A percentile compares a stretch with the other conserved stretches of the same genome.
phyloP scores from a whole-genome alignment of 2,797 vertebrate genomes.

The Poeciliopsis infans region DNA sequence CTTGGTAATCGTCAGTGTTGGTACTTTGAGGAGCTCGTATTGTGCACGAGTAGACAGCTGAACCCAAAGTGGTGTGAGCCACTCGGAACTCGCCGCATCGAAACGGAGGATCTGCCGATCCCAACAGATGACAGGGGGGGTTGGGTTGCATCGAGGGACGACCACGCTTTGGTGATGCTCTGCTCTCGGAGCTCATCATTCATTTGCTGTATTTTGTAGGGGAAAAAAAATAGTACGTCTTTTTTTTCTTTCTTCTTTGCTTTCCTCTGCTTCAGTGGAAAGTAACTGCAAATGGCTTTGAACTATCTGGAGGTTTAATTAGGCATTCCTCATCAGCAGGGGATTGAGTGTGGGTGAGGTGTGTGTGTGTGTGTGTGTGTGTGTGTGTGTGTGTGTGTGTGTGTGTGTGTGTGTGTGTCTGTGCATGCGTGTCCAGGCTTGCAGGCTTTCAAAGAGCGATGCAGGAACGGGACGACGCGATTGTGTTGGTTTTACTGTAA shows the following conservation, averaged over 20 bases:
- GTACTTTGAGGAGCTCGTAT: constrained; percentile 70
- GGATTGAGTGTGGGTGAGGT: constrained; percentile 31
- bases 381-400: constrained; percentile 2
- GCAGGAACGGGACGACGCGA: background rate
- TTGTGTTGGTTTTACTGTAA: constrained; percentile 18
- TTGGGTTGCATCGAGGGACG: constrained; percentile 15
- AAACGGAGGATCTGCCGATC: constrained; percentile 60
- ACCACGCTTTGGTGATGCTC: constrained; percentile 55
- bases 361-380: constrained; percentile 11
- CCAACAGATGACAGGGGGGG: constrained; percentile 43
- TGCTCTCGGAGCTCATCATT: constrained; percentile 61
- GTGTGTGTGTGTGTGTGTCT: constrained; percentile 3
- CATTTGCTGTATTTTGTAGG: constrained; percentile 52
- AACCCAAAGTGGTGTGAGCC: constrained; percentile 56
- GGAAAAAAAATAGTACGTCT: constrained; percentile 27
- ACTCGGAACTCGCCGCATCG: constrained; percentile 46
- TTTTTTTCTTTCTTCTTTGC: constrained; percentile 4
- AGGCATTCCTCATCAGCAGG: constrained; percentile 60
- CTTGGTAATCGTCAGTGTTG: constrained; percentile 68
- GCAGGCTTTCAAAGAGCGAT: constrained; percentile 25
- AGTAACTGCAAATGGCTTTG: constrained; percentile 62
- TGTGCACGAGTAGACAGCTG: constrained; percentile 67
- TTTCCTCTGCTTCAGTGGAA: constrained; percentile 22
- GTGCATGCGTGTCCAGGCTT: constrained; percentile 1
- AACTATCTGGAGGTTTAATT: constrained; percentile 73